Conservation (phyloP, 2,888 invertebrate genomes). For the Hymenopus coronatus region DNA sequence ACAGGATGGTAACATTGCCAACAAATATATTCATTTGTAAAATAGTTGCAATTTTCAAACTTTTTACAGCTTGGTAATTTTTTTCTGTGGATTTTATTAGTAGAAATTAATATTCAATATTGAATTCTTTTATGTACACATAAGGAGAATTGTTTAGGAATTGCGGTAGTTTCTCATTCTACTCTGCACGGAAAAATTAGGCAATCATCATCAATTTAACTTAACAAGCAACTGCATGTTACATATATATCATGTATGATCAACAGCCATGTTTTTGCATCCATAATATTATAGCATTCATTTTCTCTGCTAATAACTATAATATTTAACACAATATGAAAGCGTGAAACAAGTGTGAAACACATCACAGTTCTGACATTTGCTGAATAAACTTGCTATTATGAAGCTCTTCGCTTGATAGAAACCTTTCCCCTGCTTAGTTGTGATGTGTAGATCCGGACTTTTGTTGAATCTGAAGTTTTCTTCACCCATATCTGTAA, state of each 20-base stretch:
- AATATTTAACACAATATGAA: no score
- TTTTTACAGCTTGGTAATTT: no score
- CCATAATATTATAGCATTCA: neutral
- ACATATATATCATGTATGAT: neutral
- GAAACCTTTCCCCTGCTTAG: slow-evolving; percentile 84
- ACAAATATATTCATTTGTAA: no score
- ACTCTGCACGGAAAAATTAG: no score
- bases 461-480: slow-evolving; percentile 70
- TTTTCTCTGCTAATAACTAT: neutral
- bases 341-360: neutral
- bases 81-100: no score
- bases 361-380: neutral
- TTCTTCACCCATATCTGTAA: slow-evolving; percentile 89
- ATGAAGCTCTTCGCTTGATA: slow-evolving; percentile 81
- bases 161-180: no score
- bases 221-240: neutral
- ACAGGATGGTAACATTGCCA: no score
- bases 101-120: no score
- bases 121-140: no score
- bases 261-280: neutral
- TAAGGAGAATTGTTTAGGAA: no score
- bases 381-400: slow-evolving; percentile 38
- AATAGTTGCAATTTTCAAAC: no score
- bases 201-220: no score
- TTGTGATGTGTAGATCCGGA: slow-evolving; percentile 80